Conservation (phyloP, 2,888 invertebrate species). For the Erpobdella octoculata region DNA sequence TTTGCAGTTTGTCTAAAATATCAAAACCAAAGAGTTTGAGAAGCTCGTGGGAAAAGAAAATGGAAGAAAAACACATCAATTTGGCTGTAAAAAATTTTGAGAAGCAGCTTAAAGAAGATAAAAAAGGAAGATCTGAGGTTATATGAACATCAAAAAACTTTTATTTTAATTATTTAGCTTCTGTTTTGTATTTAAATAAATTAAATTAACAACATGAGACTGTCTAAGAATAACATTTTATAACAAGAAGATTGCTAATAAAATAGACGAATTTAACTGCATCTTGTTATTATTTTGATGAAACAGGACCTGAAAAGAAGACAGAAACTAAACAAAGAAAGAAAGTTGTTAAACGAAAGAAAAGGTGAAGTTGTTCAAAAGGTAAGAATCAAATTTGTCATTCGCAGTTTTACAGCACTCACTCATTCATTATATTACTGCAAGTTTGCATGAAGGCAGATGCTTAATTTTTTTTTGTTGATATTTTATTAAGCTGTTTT, state of each 20-base stretch:
- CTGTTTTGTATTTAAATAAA: background rate
- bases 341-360: slow-evolving; percentile 20
- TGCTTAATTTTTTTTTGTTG: background rate
- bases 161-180: background rate
- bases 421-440: background rate
- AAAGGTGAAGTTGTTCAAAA: slow-evolving; percentile 15
- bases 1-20: slow-evolving; percentile 18
- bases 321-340: slow-evolving; percentile 25
- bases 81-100: slow-evolving; percentile 16
- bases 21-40: slow-evolving; percentile 14
- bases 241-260: too few relatives aligned
- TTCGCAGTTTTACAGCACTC: background rate
- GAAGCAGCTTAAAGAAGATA: background rate
- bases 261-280: background rate
- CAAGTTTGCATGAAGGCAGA: background rate
- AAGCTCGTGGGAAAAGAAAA: slow-evolving; percentile 19
- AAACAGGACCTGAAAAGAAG: slow-evolving; percentile 17
- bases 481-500: background rate
- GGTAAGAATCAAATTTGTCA: too few relatives aligned
- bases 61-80: background rate
- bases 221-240: too few relatives aligned
- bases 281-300: background rate
- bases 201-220: background rate
- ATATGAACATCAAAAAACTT: background rate
- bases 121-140: slow-evolving; percentile 15